These are phyloP conservation scores for Scolopax bukidnonensis DNA, from an alignment of 2,797 vertebrate species.

Conservation along the genomic window DNA sequence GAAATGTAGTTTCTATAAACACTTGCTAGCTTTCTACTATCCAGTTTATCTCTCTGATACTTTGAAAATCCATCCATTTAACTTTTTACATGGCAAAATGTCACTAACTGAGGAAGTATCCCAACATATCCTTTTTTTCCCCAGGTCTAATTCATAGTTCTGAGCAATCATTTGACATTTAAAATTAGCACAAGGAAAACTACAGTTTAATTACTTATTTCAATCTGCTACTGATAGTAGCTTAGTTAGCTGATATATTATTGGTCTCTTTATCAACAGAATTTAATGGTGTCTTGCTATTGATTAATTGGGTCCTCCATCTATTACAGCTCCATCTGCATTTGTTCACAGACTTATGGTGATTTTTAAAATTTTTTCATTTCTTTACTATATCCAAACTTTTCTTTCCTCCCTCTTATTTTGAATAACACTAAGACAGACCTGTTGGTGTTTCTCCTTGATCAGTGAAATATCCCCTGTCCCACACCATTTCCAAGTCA, in stretches of 20 bases:
- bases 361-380: neutral
- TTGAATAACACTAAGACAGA: neutral
- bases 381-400: neutral
- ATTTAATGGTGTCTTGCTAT: neutral
- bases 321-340: neutral
- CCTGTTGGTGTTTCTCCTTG: slow-evolving; percentile 13
- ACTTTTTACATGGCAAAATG: neutral
- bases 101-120: neutral
- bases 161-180: neutral
- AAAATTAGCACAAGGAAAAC: neutral
- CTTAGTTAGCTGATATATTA: neutral
- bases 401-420: neutral
- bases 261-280: neutral
- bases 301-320: neutral
- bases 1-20: neutral
- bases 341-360: slow-evolving; percentile 13
- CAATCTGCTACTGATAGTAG: neutral
- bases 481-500: slow-evolving; percentile 21
- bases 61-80: neutral
- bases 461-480: slow-evolving; percentile 1
- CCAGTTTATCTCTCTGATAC: neutral
- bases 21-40: neutral
- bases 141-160: neutral
- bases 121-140: neutral
- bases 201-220: neutral